phyloP scores from a whole-genome alignment of 1,140 invertebrate genomes.

The Bactericera cockerelli region DNA sequence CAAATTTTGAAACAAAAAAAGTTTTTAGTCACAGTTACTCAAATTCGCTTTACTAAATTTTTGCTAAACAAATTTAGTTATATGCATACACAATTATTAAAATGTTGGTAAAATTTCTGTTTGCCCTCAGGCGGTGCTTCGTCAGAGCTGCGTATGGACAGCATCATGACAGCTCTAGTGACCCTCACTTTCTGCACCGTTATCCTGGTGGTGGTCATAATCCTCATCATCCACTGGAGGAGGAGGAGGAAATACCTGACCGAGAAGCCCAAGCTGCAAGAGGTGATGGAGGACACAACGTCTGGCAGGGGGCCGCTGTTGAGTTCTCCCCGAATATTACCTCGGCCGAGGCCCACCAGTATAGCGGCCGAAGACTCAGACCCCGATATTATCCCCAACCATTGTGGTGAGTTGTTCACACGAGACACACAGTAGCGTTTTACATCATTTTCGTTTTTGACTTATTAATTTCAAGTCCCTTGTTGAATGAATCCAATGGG shows the following conservation, averaged over 20 bases:
- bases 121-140: too few species aligned
- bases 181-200: not conserved
- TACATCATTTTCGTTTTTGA: too few species aligned
- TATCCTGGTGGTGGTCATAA: not conserved
- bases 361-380: not conserved
- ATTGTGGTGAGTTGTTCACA: not conserved
- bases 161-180: conserved; percentile 4
- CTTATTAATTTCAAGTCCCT: too few species aligned
- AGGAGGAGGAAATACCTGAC: not conserved
- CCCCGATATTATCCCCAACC: conserved; percentile 1
- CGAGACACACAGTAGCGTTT: too few species aligned
- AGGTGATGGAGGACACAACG: not conserved
- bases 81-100: too few species aligned
- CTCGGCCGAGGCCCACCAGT: not conserved
- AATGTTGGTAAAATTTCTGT: too few species aligned
- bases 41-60: too few species aligned
- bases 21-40: too few species aligned
- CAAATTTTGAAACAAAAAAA: too few species aligned
- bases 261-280: not conserved
- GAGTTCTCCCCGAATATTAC: not conserved
- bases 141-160: conserved; percentile 4
- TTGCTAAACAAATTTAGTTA: too few species aligned
- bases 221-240: not conserved
- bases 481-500: too few species aligned
- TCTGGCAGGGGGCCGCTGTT: not conserved